Evolutionary conservation across 2,113 vertebrate genomes (phyloP).

Genomic region (Oreochromis tanganicae): DNA sequence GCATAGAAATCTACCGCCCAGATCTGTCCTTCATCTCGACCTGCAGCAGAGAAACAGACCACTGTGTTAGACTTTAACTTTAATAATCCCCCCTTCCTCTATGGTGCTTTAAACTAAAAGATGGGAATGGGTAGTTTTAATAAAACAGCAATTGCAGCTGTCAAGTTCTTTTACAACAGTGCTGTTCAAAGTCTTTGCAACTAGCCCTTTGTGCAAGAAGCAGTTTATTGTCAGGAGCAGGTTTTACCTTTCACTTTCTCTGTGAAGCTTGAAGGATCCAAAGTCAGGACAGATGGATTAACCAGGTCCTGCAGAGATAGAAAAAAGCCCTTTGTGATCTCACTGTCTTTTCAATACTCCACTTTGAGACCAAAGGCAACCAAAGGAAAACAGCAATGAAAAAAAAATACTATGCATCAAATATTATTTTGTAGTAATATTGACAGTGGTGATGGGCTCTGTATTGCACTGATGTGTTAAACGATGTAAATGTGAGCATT

Average conservation of each 20-base stretch:
- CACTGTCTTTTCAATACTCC: neutral
- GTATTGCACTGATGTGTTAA: neutral
- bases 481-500: neutral
- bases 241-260: conserved; percentile 64
- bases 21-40: conserved; percentile 61
- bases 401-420: neutral
- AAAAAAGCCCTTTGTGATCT: neutral
- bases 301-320: conserved; percentile 83
- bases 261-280: conserved; percentile 83
- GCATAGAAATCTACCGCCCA: conserved; percentile 97
- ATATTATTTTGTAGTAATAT: neutral
- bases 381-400: neutral
- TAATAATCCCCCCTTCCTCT: neutral
- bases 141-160: neutral
- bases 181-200: neutral
- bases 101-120: neutral
- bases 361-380: neutral
- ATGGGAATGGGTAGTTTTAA: neutral
- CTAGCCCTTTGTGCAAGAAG: neutral
- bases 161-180: neutral
- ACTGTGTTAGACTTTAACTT: neutral
- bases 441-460: neutral
- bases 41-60: neutral
- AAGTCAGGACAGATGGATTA: conserved; percentile 81
- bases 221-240: neutral